Evolutionary conservation across 1,140 invertebrate species (phyloP).

Genomic region (Glomeris maerens): DNA sequence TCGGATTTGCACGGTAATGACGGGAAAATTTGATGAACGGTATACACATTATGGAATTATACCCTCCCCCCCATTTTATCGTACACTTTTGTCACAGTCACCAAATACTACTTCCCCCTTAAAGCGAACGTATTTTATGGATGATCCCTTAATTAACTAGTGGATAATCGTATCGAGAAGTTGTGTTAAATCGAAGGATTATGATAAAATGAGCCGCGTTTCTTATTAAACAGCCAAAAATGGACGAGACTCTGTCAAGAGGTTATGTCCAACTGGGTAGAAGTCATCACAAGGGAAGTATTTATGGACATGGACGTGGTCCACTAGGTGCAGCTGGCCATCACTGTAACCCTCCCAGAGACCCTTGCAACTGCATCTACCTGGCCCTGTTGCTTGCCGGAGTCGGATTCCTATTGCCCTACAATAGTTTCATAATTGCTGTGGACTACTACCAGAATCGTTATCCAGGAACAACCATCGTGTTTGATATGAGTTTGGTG

Average conservation of each 20-base stretch:
- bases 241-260: conserved; percentile 26
- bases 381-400: conserved; percentile 65
- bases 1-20: no score
- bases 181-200: no score
- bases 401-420: conserved; percentile 77
- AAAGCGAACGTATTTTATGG: no score
- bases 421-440: conserved; percentile 82
- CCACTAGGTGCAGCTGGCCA: neutral
- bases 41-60: no score
- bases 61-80: no score
- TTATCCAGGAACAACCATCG: conserved; percentile 66
- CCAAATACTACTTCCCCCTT: no score
- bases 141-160: no score
- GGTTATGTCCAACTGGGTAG: conserved; percentile 23
- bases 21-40: no score
- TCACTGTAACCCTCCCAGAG: conserved; percentile 18
- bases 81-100: no score
- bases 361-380: conserved; percentile 54
- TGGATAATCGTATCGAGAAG: no score
- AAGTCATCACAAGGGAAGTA: neutral
- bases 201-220: no score
- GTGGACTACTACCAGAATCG: conserved; percentile 73
- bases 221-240: no score
- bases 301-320: conserved; percentile 1
- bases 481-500: conserved; percentile 81